These are phyloP conservation scores for Nomada goodeniana DNA, from an alignment of 2,888 invertebrate genomes.

Conservation along the genomic window DNA sequence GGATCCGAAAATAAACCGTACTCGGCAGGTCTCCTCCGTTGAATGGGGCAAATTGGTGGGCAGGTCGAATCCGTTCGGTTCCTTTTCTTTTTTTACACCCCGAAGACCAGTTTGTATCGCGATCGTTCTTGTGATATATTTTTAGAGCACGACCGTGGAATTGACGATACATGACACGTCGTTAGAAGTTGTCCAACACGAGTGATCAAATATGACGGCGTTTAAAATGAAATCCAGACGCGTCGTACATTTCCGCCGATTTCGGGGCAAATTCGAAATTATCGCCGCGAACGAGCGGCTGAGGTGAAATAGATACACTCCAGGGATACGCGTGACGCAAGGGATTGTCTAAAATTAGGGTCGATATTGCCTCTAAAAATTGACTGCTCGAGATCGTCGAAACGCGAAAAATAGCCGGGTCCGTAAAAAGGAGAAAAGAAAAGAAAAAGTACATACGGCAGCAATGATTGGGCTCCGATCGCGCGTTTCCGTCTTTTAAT, in stretches of 20 bases:
- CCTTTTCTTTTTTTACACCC: not conserved
- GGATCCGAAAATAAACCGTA: constrained; percentile 8
- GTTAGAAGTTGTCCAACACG: not conserved
- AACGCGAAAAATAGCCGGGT: constrained; percentile 21
- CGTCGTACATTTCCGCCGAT: constrained; percentile 2
- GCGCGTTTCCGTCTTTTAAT: constrained; percentile 5
- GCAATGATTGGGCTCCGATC: constrained; percentile 16
- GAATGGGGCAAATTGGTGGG: not conserved
- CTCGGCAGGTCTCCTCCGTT: not conserved
- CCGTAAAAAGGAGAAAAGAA: constrained; percentile 2
- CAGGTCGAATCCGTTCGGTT: not conserved
- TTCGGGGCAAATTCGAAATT: constrained; percentile 17
- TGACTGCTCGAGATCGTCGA: constrained; percentile 51
- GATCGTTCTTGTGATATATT: constrained; percentile 19
- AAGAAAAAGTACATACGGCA: not conserved
- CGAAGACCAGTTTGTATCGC: constrained; percentile 2
- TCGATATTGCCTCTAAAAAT: constrained; percentile 69
- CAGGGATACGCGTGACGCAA: constrained; percentile 57
- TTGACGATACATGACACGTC: not conserved
- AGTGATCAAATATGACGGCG: not conserved
- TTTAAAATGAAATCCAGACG: constrained; percentile 22
- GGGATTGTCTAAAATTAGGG: constrained; percentile 64
- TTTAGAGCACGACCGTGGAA: constrained; percentile 19
- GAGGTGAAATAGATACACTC: constrained; percentile 43
- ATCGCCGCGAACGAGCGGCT: not conserved